Base-by-base conservation (phyloP, 2,888 invertebrate genomes). In the Leptodirus hochenwartii region DNA sequence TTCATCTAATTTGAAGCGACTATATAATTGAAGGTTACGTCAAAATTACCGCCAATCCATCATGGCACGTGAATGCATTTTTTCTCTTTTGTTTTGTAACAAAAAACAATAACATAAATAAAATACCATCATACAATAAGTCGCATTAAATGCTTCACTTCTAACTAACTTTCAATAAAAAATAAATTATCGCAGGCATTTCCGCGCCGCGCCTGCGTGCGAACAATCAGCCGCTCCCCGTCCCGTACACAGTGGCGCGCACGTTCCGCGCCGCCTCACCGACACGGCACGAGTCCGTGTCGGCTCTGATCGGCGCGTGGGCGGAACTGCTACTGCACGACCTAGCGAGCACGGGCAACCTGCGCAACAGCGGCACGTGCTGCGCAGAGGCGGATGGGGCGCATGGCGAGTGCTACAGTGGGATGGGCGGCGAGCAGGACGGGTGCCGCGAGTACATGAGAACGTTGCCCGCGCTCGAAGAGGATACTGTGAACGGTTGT, bases 231-330 rank as follows among this genome's bases (percentile, higher is more conserved):
- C 56, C 62, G 0, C 53, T 80, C 4, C 77, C 79, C 4, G 62
- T 64, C 29, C 59, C 77, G 0, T 49, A 63, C 24, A 57, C 64
- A 26, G 64, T 71, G 2, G 62, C 73, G 3, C 61, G 66, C 2
- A 59, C 62, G 2, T 53, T 69, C 14, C 67, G 68, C 40, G 58
- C 60, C 34, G 61, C 66, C 11, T 59, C 65, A 15, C 56, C 64
- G 10, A 51, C 56, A 1, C 60, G 66, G 26, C 80, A 80, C 50
- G 75, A 75, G 40, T 79, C 74, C 39, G 69, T 81, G 17, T 80
- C 77, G 15, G 76, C 79, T 42, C 61, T 82, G 45, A 53, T 80
- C 26, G 78, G 80, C 1, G 71, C 80, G 1, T 82, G 82, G 82
- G 74, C 80, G 24, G 77, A 80, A 44, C 51, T 84, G 15, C 48